These are phyloP conservation scores for Tetragnatha montana DNA, from an alignment of 2,888 invertebrate genomes.

Conservation along the genomic window DNA sequence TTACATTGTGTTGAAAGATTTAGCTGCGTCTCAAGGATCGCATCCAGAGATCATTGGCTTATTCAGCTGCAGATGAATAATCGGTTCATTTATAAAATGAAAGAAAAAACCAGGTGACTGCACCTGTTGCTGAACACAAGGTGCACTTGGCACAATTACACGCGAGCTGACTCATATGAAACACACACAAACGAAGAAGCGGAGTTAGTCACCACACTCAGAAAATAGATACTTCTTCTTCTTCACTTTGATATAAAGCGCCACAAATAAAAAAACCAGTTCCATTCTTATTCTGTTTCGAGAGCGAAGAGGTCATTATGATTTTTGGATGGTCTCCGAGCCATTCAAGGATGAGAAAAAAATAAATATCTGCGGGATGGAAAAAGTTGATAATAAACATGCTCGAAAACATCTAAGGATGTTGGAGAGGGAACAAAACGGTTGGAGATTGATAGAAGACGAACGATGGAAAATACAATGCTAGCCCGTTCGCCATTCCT, in stretches of 20 bases:
- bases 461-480: constrained; percentile 27
- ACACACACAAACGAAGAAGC: constrained; percentile 14
- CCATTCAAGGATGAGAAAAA: constrained; percentile 25
- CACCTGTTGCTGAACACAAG: constrained; percentile 46
- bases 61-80: constrained; percentile 37
- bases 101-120: constrained; percentile 28
- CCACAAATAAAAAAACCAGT: background rate
- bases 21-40: background rate
- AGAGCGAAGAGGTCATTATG: constrained; percentile 36
- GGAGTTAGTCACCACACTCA: constrained; percentile 37
- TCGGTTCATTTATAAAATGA: constrained; percentile 40
- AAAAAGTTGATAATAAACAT: constrained; percentile 20
- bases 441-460: constrained; percentile 22
- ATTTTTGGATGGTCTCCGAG: constrained; percentile 54
- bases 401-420: constrained; percentile 21
- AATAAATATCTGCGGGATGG: background rate
- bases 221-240: constrained; percentile 44
- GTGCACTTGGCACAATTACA: constrained; percentile 41
- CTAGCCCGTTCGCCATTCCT: constrained; percentile 5
- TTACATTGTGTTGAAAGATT: background rate
- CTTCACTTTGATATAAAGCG: constrained; percentile 25
- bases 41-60: constrained; percentile 24
- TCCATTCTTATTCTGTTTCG: constrained; percentile 14
- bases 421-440: constrained; percentile 45
- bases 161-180: constrained; percentile 32